These are phyloP conservation scores for Stomatorhinus walkeri DNA, from an alignment of 2,797 vertebrate genomes.

Conservation along the genomic window DNA sequence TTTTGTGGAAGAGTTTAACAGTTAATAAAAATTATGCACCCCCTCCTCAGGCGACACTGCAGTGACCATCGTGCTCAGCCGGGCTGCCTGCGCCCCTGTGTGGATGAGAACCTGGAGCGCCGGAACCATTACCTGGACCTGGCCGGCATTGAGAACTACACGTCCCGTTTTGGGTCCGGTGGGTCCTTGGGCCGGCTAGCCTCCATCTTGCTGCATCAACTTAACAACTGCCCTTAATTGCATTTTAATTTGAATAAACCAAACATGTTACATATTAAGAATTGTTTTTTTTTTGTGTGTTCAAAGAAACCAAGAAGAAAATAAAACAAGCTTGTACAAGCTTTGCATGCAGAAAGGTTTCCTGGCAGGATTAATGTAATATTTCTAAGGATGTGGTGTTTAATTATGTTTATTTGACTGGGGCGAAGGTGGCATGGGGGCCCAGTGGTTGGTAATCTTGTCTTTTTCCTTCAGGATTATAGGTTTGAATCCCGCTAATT, in stretches of 20 bases:
- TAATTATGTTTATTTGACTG: background rate
- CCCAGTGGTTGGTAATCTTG: background rate
- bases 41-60: slow-evolving; percentile 77
- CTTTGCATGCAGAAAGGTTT: background rate
- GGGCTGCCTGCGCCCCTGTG: slow-evolving; percentile 73
- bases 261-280: background rate
- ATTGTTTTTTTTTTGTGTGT: background rate
- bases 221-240: background rate
- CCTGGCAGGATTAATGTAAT: background rate
- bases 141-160: slow-evolving; percentile 82
- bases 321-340: background rate
- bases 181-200: slow-evolving; percentile 37
- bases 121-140: slow-evolving; percentile 89
- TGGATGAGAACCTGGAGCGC: slow-evolving; percentile 82
- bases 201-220: background rate
- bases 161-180: slow-evolving; percentile 81
- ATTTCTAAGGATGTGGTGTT: background rate
- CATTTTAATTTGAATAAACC: background rate
- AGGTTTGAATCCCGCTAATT: background rate
- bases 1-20: background rate
- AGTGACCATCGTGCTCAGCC: slow-evolving; percentile 69
- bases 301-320: background rate
- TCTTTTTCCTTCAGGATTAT: background rate
- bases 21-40: slow-evolving; percentile 5
- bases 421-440: background rate